Percentiles rank a stretch among this genome's conserved stretches.
These are phyloP conservation scores for Triops longicaudatus DNA, from an alignment of 1,140 invertebrate genomes.

Conservation along the genomic window DNA sequence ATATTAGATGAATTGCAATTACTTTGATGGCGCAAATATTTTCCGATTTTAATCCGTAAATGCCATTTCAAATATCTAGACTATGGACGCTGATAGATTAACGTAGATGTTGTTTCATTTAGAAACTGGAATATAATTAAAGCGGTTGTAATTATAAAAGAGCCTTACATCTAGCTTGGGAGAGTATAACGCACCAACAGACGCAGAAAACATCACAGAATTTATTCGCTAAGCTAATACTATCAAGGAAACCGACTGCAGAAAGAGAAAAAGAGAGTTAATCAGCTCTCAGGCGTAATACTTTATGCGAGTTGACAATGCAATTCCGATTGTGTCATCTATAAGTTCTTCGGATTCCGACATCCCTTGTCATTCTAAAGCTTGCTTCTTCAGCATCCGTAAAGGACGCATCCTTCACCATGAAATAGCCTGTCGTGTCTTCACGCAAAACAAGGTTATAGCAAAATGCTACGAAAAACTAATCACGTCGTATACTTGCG, in stretches of 20 bases:
- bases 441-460: too few species aligned
- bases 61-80: too few species aligned
- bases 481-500: too few species aligned
- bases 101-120: not conserved
- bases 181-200: too few species aligned
- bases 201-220: not conserved
- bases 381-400: not conserved
- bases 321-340: not conserved
- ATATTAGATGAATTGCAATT: too few species aligned
- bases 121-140: not conserved
- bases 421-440: too few species aligned
- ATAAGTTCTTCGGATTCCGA: not conserved
- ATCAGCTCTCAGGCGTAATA: not conserved
- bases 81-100: not conserved
- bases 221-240: not conserved
- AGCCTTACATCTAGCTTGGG: not conserved
- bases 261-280: not conserved
- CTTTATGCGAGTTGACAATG: slow-evolving; percentile 1
- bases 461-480: too few species aligned
- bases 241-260: not conserved
- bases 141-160: not conserved
- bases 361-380: not conserved
- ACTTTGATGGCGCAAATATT: too few species aligned
- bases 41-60: too few species aligned
- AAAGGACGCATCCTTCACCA: too few species aligned